Percentiles rank a stretch among this genome's conserved stretches.
Conservation (phyloP, 92 coral and sea anemone species). For the Pocillopora grandis region DNA sequence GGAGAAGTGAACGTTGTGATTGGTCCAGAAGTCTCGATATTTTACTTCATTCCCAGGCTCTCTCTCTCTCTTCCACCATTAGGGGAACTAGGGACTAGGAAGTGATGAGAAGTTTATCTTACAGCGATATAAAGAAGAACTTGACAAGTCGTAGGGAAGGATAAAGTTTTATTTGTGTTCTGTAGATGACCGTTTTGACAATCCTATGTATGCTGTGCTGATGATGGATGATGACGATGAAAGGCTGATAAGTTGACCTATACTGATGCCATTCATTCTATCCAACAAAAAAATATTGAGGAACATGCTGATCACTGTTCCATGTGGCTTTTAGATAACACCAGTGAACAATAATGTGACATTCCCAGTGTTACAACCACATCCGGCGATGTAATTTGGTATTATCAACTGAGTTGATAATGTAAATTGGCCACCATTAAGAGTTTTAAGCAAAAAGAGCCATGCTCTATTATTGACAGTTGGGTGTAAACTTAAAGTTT, state of each 20-base stretch:
- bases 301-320: slow-evolving; percentile 77
- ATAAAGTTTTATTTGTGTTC: too few relatives aligned
- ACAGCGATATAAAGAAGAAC: too few relatives aligned
- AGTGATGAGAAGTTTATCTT: too few relatives aligned
- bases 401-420: slow-evolving; percentile 5
- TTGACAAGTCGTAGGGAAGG: too few relatives aligned
- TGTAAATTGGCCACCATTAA: slow-evolving; percentile 7
- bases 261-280: slow-evolving; percentile 21
- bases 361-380: slow-evolving; percentile 16
- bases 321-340: slow-evolving; percentile 55
- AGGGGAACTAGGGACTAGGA: too few relatives aligned
- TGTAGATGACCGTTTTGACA: too few relatives aligned
- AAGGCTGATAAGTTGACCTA: slow-evolving; percentile 46
- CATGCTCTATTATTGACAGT: neutral
- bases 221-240: neutral
- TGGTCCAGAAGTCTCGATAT: neutral
- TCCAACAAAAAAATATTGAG: slow-evolving; percentile 49
- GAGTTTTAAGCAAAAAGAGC: neutral
- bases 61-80: too few relatives aligned
- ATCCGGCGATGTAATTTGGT: neutral
- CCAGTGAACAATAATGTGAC: slow-evolving; percentile 49
- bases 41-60: neutral
- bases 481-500: neutral
- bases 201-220: too few relatives aligned
- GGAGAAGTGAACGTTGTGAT: neutral